phyloP scores from a whole-genome alignment of 2,797 vertebrate genomes.

The Mus caroli region DNA sequence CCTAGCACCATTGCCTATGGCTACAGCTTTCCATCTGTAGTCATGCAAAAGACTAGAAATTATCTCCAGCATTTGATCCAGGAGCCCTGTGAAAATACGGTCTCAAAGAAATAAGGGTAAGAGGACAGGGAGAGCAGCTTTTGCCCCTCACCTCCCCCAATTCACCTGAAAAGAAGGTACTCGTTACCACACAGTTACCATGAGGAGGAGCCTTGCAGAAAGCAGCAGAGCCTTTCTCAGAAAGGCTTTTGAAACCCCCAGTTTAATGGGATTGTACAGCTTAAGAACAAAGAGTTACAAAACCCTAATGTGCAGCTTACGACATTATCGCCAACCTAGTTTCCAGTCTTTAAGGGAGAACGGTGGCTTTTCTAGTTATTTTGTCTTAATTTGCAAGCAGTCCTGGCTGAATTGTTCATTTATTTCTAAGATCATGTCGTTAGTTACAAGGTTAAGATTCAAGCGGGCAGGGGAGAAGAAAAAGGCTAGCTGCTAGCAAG shows the following conservation, averaged over 20 bases:
- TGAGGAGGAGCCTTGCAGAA: neutral
- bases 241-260: conserved; percentile 61
- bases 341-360: conserved; percentile 66
- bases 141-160: neutral
- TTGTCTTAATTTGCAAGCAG: conserved; percentile 75
- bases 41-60: neutral
- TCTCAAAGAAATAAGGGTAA: neutral
- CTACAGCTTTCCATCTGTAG: neutral
- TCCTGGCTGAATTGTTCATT: conserved; percentile 69
- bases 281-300: conserved; percentile 77
- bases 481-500: conserved; percentile 77
- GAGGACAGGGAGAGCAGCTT: neutral
- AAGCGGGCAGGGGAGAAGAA: conserved; percentile 73
- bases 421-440: conserved; percentile 81
- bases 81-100: neutral
- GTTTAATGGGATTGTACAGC: conserved; percentile 71
- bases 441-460: conserved; percentile 87
- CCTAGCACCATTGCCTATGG: neutral
- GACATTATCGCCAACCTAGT: conserved; percentile 48
- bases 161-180: neutral
- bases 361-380: conserved; percentile 67
- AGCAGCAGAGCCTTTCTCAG: neutral
- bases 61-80: neutral
- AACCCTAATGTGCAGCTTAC: conserved; percentile 68
- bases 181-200: neutral